Evolutionary conservation across 2,888 invertebrate genomes (phyloP), one percentile per base, ranked within the genome.

Genomic region (Hemaris fuciformis): DNA sequence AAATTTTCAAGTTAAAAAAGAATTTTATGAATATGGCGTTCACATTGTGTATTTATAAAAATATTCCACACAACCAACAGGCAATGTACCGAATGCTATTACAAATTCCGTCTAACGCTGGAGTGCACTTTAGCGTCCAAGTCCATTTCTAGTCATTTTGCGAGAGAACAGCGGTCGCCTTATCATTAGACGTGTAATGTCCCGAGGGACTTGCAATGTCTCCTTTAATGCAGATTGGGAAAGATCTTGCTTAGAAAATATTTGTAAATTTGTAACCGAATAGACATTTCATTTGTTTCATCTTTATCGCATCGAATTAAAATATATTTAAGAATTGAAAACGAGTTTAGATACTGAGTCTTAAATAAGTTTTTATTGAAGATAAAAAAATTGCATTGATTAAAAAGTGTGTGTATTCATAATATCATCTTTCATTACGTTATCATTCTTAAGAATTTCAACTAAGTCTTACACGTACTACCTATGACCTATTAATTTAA

Each of bases 141-240:
- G 27, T 53, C 27, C 8, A 53, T 53, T 53, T 20, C 53, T 8
- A 18, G 53, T 53, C 31, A 53, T 53, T 53, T 53, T 31, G 53
- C 8, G 15, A 18, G n/a, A 57, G 38, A 38, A 38, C 38, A n/a
- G 45, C 46, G 58, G 56, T 61, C 46, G 25, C 18, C 43, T 42
- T 48, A 53, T 63, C 43, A 53, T 53, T 53, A 27, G 10, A 46
- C 13, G 23, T 46, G 31, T 27, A 18, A 23, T 25, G 53, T 53
- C 53, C 27, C 53, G 0, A 18, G 31, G 27, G 27, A 31, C 23
- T 1, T 27, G 10, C 15, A 15, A 10, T 8, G 53, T 18, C 27
- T 27, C 10, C 27, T 38, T 38, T 4, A 38, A 38, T 18, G 18
- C 25, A 46, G n/a, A 46, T 0, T 27, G 8, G 1, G 31, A 7